phyloP scores from a whole-genome alignment of 92 coral and sea anemone species.

The Zoanthus gigantus region DNA sequence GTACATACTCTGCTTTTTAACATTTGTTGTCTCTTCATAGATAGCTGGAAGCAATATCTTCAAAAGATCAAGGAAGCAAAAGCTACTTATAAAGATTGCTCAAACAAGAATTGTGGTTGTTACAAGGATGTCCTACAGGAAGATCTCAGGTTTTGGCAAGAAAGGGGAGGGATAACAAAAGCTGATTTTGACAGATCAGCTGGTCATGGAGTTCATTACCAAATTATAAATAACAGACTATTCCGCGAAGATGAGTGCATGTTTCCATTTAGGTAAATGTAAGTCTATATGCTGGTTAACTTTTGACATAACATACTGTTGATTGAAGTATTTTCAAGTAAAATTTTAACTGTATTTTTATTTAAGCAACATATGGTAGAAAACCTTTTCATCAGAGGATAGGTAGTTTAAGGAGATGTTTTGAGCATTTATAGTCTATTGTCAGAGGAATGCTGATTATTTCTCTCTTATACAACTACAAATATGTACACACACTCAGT shows the following conservation, averaged over 20 bases:
- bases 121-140: conserved; percentile 86
- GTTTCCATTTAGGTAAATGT: conserved; percentile 90
- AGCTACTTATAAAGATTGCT: conserved; percentile 79
- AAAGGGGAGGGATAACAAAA: conserved; percentile 85
- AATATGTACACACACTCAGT: no score
- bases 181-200: conserved; percentile 77
- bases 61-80: conserved; percentile 73
- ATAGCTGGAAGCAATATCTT: conserved; percentile 89
- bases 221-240: conserved; percentile 87
- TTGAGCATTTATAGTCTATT: no score
- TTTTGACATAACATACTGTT: no score
- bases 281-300: background rate
- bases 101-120: conserved; percentile 92
- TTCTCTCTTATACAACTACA: no score
- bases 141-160: conserved; percentile 85
- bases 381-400: no score
- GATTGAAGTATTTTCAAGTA: no score
- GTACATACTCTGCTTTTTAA: no score
- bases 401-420: no score
- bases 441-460: no score
- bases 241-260: conserved; percentile 92
- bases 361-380: no score
- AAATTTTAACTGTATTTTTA: no score
- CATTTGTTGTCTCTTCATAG: conserved; percentile 43
- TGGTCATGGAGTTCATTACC: conserved; percentile 90